phyloP scores from a whole-genome alignment of 2,113 vertebrate genomes.

The Hymenochirus boettgeri region DNA sequence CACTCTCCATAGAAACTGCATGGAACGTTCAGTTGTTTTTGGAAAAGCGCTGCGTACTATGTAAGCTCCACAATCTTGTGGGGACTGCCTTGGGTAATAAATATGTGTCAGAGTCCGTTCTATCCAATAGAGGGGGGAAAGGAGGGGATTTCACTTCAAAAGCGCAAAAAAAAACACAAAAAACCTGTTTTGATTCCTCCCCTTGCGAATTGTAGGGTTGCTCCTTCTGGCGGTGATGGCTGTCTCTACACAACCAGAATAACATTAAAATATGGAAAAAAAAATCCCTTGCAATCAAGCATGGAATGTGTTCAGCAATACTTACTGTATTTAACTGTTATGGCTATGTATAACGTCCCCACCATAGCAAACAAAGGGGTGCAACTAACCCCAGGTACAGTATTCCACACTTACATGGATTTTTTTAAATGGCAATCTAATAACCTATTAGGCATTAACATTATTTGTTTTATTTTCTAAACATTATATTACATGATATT shows the following conservation, averaged over 20 bases:
- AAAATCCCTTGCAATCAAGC: conserved; percentile 47
- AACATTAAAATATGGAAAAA: conserved; percentile 62
- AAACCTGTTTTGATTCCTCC: conserved; percentile 72
- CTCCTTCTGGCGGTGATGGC: conserved; percentile 70
- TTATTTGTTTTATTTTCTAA: too few relatives aligned
- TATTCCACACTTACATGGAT: too few relatives aligned
- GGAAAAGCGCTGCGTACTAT: conserved; percentile 70
- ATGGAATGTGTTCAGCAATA: conserved; percentile 67
- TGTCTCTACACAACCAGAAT: conserved; percentile 61
- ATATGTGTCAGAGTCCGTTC: conserved; percentile 76
- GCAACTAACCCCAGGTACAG: conserved; percentile 58
- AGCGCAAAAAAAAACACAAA: conserved; percentile 57
- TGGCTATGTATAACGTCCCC: background rate
- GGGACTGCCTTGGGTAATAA: conserved; percentile 79
- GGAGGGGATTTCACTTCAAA: conserved; percentile 66
- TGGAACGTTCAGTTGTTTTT: conserved; percentile 41
- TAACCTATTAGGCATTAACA: too few relatives aligned
- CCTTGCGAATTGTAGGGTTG: conserved; percentile 67
- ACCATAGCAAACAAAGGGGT: conserved; percentile 44
- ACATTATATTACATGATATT: background rate
- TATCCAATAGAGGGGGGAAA: conserved; percentile 61
- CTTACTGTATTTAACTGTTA: conserved; percentile 47
- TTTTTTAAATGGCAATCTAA: too few relatives aligned
- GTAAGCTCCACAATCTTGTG: conserved; percentile 85
- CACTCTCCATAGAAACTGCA: conserved; percentile 29